Evolutionary conservation across 2,797 vertebrate genomes (phyloP).

Genomic region (Rhyacichthys aspro): DNA sequence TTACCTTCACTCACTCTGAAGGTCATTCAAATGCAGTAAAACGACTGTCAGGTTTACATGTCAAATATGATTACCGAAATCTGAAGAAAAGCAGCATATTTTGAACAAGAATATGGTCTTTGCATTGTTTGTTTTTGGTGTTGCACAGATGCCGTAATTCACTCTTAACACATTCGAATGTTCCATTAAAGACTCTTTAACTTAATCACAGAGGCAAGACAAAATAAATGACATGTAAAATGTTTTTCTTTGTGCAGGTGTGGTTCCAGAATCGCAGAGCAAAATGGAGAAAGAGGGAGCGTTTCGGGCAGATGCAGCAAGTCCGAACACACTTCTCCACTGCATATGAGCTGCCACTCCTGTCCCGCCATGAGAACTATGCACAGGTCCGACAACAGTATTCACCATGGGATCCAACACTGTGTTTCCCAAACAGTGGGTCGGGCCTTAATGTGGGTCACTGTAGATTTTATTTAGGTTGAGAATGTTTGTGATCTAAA

Average conservation of each 20-base stretch:
- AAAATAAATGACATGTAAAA: conserved; percentile 13
- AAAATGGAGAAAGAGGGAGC: conserved; percentile 97
- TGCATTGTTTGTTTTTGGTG: too few relatives aligned
- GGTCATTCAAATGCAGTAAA: conserved; percentile 59
- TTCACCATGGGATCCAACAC: background rate
- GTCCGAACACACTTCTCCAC: conserved; percentile 98
- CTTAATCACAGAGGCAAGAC: too few relatives aligned
- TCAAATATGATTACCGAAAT: conserved; percentile 56
- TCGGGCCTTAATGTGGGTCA: too few relatives aligned
- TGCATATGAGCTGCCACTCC: conserved; percentile 93
- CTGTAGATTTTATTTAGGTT: too few relatives aligned
- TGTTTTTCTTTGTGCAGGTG: conserved; percentile 79
- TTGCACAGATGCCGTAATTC: conserved; percentile 2
- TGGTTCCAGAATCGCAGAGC: conserved; percentile 99
- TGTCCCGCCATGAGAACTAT: conserved; percentile 96
- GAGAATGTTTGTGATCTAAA: too few relatives aligned
- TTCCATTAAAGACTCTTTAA: too few relatives aligned
- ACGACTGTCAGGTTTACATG: conserved; percentile 48
- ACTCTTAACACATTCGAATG: too few relatives aligned
- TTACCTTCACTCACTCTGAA: conserved; percentile 51
- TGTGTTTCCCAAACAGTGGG: too few relatives aligned
- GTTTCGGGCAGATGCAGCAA: conserved; percentile 99
- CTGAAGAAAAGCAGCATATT: conserved; percentile 26
- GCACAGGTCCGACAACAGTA: conserved; percentile 86
- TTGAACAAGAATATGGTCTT: conserved; percentile 49